Conservation (phyloP, 2,888 invertebrate species). For the Drosophila kuntzei region DNA sequence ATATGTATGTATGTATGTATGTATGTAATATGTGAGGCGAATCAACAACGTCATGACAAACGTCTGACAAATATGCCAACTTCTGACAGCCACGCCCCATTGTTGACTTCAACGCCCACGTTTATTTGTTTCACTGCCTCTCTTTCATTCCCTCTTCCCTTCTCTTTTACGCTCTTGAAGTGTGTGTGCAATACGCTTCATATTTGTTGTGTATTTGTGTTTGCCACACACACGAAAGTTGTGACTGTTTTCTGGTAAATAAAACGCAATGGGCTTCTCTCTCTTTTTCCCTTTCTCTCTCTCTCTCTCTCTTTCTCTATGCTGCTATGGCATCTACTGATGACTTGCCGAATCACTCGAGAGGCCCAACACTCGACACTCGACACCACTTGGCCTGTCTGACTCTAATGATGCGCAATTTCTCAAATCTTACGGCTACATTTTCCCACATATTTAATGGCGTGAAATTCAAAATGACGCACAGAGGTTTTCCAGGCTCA, state of each 20-base stretch:
- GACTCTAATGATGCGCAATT: conserved; percentile 71
- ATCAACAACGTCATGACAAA: conserved; percentile 64
- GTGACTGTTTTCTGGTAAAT: conserved; percentile 63
- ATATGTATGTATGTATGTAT: conserved; percentile 16
- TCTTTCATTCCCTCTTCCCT: background rate
- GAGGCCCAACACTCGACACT: conserved; percentile 54
- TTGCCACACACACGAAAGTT: conserved; percentile 63
- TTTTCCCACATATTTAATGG: conserved; percentile 59
- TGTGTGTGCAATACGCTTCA: conserved; percentile 6
- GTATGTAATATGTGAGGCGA: conserved; percentile 36
- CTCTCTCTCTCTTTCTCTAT: background rate
- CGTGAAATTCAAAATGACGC: conserved; percentile 76
- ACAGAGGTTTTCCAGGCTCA: conserved; percentile 38
- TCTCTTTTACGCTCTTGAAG: too few relatives aligned
- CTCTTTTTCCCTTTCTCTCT: background rate
- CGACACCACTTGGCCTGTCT: conserved; percentile 70
- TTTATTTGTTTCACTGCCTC: conserved; percentile 19
- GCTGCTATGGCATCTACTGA: conserved; percentile 29
- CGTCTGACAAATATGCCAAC: conserved; percentile 58
- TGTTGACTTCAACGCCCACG: conserved; percentile 11
- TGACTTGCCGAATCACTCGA: conserved; percentile 62
- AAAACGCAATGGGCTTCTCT: conserved; percentile 30
- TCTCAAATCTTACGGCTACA: conserved; percentile 68
- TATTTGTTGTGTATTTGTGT: conserved; percentile 63
- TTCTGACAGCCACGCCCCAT: conserved; percentile 26